Base-by-base conservation (phyloP, 2,888 invertebrate species). In the Metallyticus violacea region DNA sequence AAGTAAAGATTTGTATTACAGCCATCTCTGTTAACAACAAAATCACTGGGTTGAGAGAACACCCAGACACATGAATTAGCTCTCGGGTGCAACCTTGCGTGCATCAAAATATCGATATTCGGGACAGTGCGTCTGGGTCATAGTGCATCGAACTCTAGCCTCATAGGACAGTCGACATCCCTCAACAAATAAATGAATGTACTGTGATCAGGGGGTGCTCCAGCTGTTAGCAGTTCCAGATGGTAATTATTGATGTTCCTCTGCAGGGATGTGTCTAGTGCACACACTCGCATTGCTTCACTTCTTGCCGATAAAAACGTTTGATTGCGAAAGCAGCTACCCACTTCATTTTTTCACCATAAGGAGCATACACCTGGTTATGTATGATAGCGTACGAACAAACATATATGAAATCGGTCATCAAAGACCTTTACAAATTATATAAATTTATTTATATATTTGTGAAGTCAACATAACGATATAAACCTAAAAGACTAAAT, bases 211-310 rank as follows among this genome's bases (percentile, higher is more conserved):
- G 40, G 40, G n/a, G 77, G 78, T 62, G 29, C 82, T 78, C 78
- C 62, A 78, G 40, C 83, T 81, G 62, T 30, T 62, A 77, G 81
- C 84, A 77, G 85, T 86, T 40, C 87, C 87, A 87, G 87, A 85
- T 85, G 87, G 87, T 87, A 87, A 87, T 87, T 87, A 87, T 87
- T 87, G 87, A 87, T 85, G 87, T 87, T 85, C 85, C 30, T 79
- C 85, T 79, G 29, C 15, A 27, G 9, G 15, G 62, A 79, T 85
- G 40, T 62, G 40, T 62, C 40, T 22, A 9, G 22, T 15, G n/a
- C 79, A 79, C 62, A 26, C 86, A 30, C 86, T 80, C 77, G 79
- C 83, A 79, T 81, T 30, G n/a, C 27, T 77, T 81, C 77, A 30
- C 86, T 77, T 40, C 40, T 22, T 62, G 78, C 79, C 79, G 79